Conservation (phyloP, 2,888 invertebrate genomes). For the Metopia argyrocephala region DNA sequence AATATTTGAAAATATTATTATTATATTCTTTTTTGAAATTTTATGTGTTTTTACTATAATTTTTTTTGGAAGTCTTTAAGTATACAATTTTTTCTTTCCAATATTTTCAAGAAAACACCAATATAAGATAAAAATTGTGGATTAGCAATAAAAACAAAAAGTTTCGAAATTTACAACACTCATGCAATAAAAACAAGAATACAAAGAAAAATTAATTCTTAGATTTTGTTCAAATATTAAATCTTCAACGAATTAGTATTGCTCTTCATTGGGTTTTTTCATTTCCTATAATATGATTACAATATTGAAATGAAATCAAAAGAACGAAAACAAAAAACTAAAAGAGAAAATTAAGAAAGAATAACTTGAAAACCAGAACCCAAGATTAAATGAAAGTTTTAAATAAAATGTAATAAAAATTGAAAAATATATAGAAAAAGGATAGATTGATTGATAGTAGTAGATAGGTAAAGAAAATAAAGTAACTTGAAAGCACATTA, state of each 20-base stretch:
- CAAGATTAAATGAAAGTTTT: slow-evolving; percentile 10
- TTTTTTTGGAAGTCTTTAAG: too few relatives aligned
- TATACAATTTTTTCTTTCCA: too few relatives aligned
- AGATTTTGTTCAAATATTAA: not conserved
- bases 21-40: too few relatives aligned
- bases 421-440: not conserved
- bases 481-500: slow-evolving; percentile 70
- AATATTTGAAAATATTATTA: too few relatives aligned
- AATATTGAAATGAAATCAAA: not conserved
- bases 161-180: slow-evolving; percentile 1
- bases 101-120: not conserved
- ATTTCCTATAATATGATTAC: not conserved
- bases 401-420: slow-evolving; percentile 52
- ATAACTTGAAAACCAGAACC: slow-evolving; percentile 12
- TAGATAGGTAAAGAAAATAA: slow-evolving; percentile 59
- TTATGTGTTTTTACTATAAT: too few relatives aligned
- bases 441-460: slow-evolving; percentile 16
- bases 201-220: not conserved
- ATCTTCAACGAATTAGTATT: not conserved
- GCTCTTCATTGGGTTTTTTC: not conserved
- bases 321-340: not conserved
- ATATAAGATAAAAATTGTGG: not conserved
- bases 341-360: slow-evolving; percentile 41
- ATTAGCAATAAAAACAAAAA: not conserved
- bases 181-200: slow-evolving; percentile 20